Evolutionary conservation across 2,888 invertebrate species (phyloP), one percentile per base, ranked within the genome.

Genomic region (Beris morrisii): DNA sequence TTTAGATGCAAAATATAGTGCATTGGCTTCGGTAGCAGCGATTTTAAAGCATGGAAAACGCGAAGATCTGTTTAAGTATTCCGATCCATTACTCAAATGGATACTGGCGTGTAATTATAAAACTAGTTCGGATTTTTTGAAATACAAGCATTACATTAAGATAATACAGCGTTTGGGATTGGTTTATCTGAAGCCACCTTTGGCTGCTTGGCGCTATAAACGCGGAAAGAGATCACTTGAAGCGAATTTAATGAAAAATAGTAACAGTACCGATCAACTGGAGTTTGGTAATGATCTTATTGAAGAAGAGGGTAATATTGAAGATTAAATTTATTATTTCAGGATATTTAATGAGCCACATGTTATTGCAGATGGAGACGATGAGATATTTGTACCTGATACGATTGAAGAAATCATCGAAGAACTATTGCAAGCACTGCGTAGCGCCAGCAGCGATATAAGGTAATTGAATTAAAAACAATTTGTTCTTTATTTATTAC

Each of bases 331-430:
- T 28, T 52, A n/a, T n/a, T n/a, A 7, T 7, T 1, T 28, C 15
- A 52, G 22, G 22, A 22, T 22, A 2, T 22, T 22, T 22, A 50
- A 50, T 50, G 13, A 13, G 9, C 12, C 15, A 3, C 12, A 9
- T 15, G n/a, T 22, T 44, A 22, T 28, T 22, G 68, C 48, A 11
- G 69, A 69, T 6, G 76, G 75, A 32, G 82, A 77, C 6, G 87
- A 87, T 64, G 85, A 87, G 69, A 83, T 86, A 69, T 83, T 86
- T 53, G 84, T 90, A 6, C 88, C 89, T 9, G 86, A 87, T 73
- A 85, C 91, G 80, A 89, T 96, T 11, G 96, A 97, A 80, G 93
- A 95, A 73, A 90, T 97, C 32, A 90, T 97, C 70, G 96, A 96
- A 77, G 88, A 93, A 69, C 82, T 98, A 1, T 85, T 97, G 56